A percentile compares a stretch with the other conserved stretches of the same genome.
Evolutionary conservation across 2,113 vertebrate genomes (phyloP).

Genomic region (Eulemur macaco): DNA sequence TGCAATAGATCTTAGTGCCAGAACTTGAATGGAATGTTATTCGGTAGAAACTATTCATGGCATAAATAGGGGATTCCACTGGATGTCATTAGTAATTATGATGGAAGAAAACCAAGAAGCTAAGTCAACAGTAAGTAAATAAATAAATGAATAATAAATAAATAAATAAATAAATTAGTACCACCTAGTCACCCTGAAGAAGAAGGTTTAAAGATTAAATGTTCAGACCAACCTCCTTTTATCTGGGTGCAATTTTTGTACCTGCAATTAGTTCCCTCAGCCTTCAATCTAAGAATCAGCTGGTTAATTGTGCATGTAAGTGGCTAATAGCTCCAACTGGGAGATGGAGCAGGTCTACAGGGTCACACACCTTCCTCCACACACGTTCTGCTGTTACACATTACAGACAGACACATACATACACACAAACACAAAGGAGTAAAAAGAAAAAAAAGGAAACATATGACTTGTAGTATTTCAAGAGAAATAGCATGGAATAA

Average conservation of each 20-base stretch:
- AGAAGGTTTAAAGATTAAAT: constrained; percentile 58
- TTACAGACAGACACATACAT: not conserved
- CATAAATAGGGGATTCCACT: constrained; percentile 20
- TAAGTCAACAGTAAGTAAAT: not conserved
- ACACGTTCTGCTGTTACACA: not conserved
- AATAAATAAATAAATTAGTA: not conserved
- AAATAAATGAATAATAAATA: not conserved
- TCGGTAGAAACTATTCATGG: not conserved
- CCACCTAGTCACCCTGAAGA: constrained; percentile 49
- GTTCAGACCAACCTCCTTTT: constrained; percentile 60
- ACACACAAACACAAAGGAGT: not conserved
- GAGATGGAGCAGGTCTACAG: constrained; percentile 29
- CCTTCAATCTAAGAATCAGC: constrained; percentile 72
- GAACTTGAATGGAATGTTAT: constrained; percentile 19
- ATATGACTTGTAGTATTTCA: not conserved
- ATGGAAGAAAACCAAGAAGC: constrained; percentile 43
- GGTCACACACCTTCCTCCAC: constrained; percentile 54
- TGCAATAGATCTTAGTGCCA: not conserved
- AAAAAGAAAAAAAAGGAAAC: not conserved
- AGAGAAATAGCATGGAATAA: not conserved
- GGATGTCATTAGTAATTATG: not conserved
- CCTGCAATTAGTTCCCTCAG: constrained; percentile 71
- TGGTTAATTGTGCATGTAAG: constrained; percentile 74
- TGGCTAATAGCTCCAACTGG: constrained; percentile 60
- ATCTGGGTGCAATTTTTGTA: constrained; percentile 65